Base-by-base conservation (phyloP, 2,113 vertebrate species). In the Neolamprologus cancellatus region DNA sequence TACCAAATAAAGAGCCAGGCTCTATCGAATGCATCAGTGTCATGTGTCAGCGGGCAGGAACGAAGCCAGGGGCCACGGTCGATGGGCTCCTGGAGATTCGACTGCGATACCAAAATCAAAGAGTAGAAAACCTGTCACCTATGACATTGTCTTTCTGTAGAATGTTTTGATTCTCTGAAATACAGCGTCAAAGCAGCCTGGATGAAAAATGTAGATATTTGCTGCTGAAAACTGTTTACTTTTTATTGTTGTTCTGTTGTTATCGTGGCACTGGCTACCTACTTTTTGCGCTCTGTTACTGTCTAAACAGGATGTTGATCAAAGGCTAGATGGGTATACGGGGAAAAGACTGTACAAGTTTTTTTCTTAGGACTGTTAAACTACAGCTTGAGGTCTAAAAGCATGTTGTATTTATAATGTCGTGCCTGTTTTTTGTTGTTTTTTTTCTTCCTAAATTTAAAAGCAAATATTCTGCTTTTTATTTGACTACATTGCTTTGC, bases 401-500 rank as follows among this genome's bases (percentile, higher is more conserved):
- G 96, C 97, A 96, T 96, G 97, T 95, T 96, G 93, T 96, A 96
- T 96, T 97, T 94, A 80, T 95, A 93, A 91, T 94, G 94, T 96
- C 55, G 95, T 96, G 96, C 97, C 97, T 97, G 96, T 95, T 95
- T 96, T 95, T 96, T 95, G 90, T 17, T 17, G 93, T 94, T 83
- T 4, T 46, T 1, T 78, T 87, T 82, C 86, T 90, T 81, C 83
- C 89, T 85, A 76, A 94, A 92, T 96, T 94, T 88, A 84, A 95
- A 41, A 94, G 84, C 91, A 91, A 92, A 84, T 92, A 83, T 90
- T 86, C 53, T 89, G 90, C 90, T 95, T 95, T 96, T 95, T 91
- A 94, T 95, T 96, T 96, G 95, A 96, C 96, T 97, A 94, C 96
- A 90, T 96, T 97, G 97, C 97, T 97, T 96, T 96, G 94, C 95